A percentile compares a stretch with the other conserved stretches of the same genome.
Conservation (phyloP, 2,888 invertebrate genomes). For the Stenodema calcarata region DNA sequence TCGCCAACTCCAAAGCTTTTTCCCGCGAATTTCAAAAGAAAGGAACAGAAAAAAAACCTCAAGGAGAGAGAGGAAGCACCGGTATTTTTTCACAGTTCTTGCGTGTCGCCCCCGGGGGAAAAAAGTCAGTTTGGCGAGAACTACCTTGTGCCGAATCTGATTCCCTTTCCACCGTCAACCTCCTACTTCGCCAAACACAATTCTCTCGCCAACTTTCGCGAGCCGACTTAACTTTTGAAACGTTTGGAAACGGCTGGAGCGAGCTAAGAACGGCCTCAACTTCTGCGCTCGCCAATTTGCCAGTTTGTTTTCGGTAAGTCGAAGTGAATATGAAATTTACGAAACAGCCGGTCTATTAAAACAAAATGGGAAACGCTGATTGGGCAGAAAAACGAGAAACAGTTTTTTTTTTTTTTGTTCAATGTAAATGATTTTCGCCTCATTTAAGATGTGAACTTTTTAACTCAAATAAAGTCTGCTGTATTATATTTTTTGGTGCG, state of each 20-base stretch:
- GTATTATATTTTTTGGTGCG: no score
- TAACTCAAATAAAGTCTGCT: no score
- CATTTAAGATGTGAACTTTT: no score
- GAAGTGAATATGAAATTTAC: neutral
- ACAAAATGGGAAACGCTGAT: neutral
- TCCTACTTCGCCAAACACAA: neutral
- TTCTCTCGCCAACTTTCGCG: neutral
- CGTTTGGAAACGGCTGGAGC: neutral
- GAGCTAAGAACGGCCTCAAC: neutral
- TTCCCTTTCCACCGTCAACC: neutral
- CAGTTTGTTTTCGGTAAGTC: neutral
- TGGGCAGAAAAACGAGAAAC: neutral
- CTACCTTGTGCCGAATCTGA: neutral
- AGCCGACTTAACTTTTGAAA: neutral
- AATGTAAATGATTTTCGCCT: no score
- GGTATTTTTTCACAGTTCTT: neutral
- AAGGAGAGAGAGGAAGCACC: neutral
- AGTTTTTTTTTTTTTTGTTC: no score
- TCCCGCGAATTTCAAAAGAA: neutral
- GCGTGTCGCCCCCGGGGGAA: neutral
- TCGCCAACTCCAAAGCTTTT: neutral
- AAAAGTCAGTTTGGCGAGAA: neutral
- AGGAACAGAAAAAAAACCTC: neutral
- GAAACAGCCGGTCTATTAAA: neutral
- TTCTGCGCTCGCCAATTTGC: neutral